Evolutionary conservation across 2,113 vertebrate species (phyloP).

Genomic region (Apodemus sylvaticus): DNA sequence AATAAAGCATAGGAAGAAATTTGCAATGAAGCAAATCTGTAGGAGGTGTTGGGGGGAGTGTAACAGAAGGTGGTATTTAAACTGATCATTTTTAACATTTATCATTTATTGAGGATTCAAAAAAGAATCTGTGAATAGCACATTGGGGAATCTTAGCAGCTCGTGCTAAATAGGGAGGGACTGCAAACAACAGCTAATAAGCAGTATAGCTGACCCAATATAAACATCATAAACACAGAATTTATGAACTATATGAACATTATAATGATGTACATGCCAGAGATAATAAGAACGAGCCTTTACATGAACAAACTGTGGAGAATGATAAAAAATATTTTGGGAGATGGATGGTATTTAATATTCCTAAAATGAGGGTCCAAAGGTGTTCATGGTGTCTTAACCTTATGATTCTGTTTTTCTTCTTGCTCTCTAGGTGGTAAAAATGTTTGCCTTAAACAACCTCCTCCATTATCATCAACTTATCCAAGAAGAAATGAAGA

Average conservation of each 20-base stretch:
- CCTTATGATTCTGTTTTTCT: no score
- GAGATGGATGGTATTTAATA: constrained; percentile 14
- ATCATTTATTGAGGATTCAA: constrained; percentile 68
- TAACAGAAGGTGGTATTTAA: not conserved
- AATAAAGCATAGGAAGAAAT: constrained; percentile 52
- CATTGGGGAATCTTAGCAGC: constrained; percentile 12
- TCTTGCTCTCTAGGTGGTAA: not conserved
- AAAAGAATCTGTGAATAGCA: constrained; percentile 60
- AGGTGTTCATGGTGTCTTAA: not conserved
- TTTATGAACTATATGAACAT: not conserved
- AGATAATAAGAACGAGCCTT: not conserved
- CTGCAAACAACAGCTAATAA: constrained; percentile 47
- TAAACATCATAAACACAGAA: not conserved
- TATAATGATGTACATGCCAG: not conserved
- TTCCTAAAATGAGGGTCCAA: not conserved
- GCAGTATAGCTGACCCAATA: constrained; percentile 32
- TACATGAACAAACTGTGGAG: not conserved
- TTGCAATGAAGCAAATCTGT: constrained; percentile 7
- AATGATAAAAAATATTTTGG: not conserved
- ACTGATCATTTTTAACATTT: constrained; percentile 60
- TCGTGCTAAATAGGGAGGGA: constrained; percentile 44
- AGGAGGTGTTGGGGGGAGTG: constrained; percentile 36
- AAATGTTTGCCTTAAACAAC: not conserved
- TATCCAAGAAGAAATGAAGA: not conserved
- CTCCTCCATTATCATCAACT: not conserved